These are phyloP conservation scores for Lasioglossum villosulum DNA, from an alignment of 2,888 invertebrate species.

Conservation along the genomic window DNA sequence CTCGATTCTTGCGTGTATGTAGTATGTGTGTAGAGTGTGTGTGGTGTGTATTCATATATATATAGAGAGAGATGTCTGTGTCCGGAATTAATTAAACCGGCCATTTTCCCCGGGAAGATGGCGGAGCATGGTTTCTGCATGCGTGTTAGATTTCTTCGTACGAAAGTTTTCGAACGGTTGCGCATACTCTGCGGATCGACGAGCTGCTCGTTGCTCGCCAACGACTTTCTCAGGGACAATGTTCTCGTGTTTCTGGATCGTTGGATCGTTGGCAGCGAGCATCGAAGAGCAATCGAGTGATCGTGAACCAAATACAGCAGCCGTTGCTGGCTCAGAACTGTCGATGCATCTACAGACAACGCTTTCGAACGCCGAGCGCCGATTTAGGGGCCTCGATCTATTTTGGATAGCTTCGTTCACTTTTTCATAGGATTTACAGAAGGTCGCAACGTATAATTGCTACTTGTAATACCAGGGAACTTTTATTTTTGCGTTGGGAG, in stretches of 20 bases:
- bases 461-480: not conserved
- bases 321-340: slow-evolving; percentile 67
- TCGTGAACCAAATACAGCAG: slow-evolving; percentile 8
- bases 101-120: slow-evolving; percentile 5
- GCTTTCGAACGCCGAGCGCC: not conserved
- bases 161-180: not conserved
- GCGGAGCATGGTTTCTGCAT: slow-evolving; percentile 39
- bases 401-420: not conserved
- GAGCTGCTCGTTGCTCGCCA: slow-evolving; percentile 7
- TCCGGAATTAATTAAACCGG: slow-evolving; percentile 33
- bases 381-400: not conserved
- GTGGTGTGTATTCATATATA: slow-evolving; percentile 22
- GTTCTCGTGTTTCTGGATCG: slow-evolving; percentile 3
- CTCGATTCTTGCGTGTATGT: slow-evolving; percentile 33
- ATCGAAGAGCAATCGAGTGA: slow-evolving; percentile 47
- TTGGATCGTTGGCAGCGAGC: not conserved
- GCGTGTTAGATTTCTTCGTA: slow-evolving; percentile 29
- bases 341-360: slow-evolving; percentile 47
- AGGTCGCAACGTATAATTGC: not conserved
- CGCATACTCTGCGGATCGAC: not conserved
- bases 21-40: slow-evolving; percentile 48
- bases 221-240: slow-evolving; percentile 7
- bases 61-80: not conserved
- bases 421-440: not conserved
- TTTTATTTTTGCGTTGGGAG: not conserved